These are phyloP conservation scores for Macrocentrus cingulum DNA, from an alignment of 1,140 invertebrate genomes.

Conservation along the genomic window DNA sequence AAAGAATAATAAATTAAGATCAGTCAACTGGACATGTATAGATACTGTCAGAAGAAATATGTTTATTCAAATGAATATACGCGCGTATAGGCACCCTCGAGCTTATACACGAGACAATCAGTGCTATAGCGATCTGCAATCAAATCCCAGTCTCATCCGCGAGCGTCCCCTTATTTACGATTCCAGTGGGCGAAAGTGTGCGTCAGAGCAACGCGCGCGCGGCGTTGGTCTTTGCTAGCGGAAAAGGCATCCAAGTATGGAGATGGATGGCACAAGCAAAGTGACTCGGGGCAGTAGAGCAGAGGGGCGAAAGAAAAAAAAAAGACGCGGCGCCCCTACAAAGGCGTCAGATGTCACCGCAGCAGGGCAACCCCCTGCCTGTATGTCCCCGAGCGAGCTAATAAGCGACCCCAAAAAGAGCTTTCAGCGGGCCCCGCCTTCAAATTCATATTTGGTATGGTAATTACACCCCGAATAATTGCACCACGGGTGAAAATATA, in stretches of 20 bases:
- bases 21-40: no score
- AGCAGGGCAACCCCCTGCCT: conserved; percentile 12
- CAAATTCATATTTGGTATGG: conserved; percentile 53
- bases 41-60: no score
- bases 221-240: conserved; percentile 22
- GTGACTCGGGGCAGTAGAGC: conserved; percentile 17
- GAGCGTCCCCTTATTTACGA: conserved; percentile 45
- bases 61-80: no score
- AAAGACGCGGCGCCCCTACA: conserved; percentile 26
- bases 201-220: background rate
- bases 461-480: conserved; percentile 50
- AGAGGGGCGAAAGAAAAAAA: conserved; percentile 16
- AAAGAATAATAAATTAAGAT: no score
- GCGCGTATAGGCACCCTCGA: no score
- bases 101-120: no score
- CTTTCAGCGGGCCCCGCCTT: conserved; percentile 30
- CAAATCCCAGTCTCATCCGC: conserved; percentile 38
- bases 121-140: conserved; percentile 42
- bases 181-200: conserved; percentile 35
- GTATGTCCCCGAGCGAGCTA: conserved; percentile 45
- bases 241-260: conserved; percentile 17
- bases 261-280: conserved; percentile 25
- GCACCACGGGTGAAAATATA: conserved; percentile 31
- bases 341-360: conserved; percentile 39
- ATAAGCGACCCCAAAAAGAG: conserved; percentile 49